Evolutionary conservation across 2,797 vertebrate genomes (phyloP).

Genomic region (Tragopan temminckii): DNA sequence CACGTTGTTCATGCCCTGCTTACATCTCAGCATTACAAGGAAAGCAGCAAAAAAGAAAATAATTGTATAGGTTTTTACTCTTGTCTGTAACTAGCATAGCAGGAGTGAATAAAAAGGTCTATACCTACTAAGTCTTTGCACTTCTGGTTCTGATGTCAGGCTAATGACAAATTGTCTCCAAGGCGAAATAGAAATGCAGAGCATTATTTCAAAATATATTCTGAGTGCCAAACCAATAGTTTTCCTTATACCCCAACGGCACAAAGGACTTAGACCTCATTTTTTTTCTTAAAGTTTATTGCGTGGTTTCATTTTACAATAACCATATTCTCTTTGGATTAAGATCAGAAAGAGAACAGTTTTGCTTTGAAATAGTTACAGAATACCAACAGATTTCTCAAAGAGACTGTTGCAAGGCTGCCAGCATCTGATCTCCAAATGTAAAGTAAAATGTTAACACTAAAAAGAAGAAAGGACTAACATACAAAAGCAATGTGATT

Average conservation of each 20-base stretch:
- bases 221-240: not conserved
- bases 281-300: not conserved
- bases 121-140: not conserved
- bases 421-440: not conserved
- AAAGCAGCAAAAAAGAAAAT: not conserved
- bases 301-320: not conserved
- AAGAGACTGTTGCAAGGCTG: not conserved
- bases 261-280: not conserved
- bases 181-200: not conserved
- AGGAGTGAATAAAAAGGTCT: not conserved
- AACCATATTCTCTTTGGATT: not conserved
- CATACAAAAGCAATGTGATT: not conserved
- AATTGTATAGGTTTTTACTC: not conserved
- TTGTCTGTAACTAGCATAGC: not conserved
- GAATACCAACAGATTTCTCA: constrained; percentile 9
- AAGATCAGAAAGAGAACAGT: not conserved
- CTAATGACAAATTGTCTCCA: not conserved
- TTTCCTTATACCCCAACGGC: not conserved
- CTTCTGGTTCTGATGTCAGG: not conserved
- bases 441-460: not conserved
- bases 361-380: not conserved
- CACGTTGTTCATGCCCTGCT: not conserved
- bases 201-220: not conserved
- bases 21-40: not conserved
- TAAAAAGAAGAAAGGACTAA: not conserved